Conservation (phyloP, 2,888 invertebrate genomes). For the Panzeria rudis region DNA sequence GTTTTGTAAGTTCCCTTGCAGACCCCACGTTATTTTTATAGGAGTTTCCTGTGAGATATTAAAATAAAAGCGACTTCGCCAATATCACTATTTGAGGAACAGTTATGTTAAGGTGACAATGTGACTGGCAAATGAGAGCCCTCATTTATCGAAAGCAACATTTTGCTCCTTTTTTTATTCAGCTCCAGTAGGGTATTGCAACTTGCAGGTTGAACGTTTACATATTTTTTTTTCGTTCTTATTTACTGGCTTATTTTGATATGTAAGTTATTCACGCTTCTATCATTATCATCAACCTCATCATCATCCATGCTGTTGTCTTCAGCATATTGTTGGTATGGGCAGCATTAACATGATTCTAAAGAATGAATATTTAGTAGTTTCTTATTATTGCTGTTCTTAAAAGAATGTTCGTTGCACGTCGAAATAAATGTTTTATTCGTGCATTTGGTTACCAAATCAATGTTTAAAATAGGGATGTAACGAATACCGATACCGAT, state of each 20-base stretch:
- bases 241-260: constrained; percentile 32
- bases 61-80: no score
- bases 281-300: constrained; percentile 55
- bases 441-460: constrained; percentile 70
- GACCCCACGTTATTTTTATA: no score
- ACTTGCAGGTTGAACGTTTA: neutral
- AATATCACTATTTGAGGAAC: no score
- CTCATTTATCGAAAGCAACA: no score
- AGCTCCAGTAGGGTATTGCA: neutral
- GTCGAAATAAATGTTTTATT: constrained; percentile 71
- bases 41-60: no score
- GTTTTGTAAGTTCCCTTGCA: no score
- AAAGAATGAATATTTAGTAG: constrained; percentile 15
- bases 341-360: constrained; percentile 45
- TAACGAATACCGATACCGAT: no score
- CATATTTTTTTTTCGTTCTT: neutral
- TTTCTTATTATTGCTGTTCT: constrained; percentile 16
- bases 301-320: constrained; percentile 20
- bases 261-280: constrained; percentile 67
- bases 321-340: constrained; percentile 19
- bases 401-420: constrained; percentile 33
- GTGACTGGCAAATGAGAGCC: no score
- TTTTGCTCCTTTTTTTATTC: neutral
- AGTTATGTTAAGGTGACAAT: no score
- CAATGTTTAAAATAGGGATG: constrained; percentile 58